A percentile compares a stretch with the other conserved stretches of the same genome.
phyloP scores from a whole-genome alignment of 1,140 invertebrate species.

The Ridgeia piscesae region DNA sequence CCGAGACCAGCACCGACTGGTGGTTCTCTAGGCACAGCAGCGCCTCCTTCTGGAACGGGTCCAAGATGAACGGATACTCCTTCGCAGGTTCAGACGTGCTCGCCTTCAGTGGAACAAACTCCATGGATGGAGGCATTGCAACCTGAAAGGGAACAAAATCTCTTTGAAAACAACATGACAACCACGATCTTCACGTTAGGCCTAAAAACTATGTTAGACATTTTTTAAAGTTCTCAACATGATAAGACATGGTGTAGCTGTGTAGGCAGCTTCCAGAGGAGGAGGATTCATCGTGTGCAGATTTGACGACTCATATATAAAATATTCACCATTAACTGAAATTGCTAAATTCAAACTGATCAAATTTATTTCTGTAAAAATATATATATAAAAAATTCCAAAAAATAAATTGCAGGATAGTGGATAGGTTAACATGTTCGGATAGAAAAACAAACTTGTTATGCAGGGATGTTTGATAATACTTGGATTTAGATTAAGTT shows the following conservation, averaged over 20 bases:
- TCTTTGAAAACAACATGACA: constrained; percentile 13
- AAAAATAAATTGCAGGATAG: neutral
- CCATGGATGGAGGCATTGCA: constrained; percentile 81
- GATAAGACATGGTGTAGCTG: no score
- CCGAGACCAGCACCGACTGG: constrained; percentile 94
- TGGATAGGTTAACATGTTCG: neutral
- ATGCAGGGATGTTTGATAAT: constrained; percentile 17
- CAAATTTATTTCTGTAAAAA: no score
- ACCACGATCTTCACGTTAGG: neutral
- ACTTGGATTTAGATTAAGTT: neutral
- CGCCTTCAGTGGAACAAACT: constrained; percentile 70
- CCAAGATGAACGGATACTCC: constrained; percentile 91
- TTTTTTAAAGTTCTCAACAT: neutral
- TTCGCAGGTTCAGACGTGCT: constrained; percentile 69
- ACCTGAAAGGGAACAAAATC: constrained; percentile 57
- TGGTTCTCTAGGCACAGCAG: constrained; percentile 97
- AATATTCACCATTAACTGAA: no score
- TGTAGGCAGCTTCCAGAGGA: no score
- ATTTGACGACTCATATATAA: no score
- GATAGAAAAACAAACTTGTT: neutral
- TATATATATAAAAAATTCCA: no score
- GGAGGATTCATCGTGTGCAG: no score
- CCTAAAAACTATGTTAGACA: neutral
- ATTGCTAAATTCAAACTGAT: no score
- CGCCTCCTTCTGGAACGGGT: constrained; percentile 98